Evolutionary conservation across 2,113 vertebrate species (phyloP).

Genomic region (Hucho hucho): DNA sequence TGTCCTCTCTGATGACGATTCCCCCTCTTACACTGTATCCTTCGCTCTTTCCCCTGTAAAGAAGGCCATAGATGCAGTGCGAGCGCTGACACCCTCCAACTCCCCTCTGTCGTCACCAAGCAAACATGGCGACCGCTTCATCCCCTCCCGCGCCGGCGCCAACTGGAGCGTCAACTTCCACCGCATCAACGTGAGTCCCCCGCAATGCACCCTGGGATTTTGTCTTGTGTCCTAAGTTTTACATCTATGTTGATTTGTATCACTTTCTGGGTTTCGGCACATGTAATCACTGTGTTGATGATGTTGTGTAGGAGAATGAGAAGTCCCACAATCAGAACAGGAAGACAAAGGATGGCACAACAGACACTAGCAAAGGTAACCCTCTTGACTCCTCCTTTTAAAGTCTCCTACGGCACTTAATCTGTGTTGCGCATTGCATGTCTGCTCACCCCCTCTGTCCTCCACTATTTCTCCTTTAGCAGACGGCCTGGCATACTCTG

Average conservation of each 20-base stretch:
- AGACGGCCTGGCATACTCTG: conserved; percentile 95
- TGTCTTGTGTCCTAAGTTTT: neutral
- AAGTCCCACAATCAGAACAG: conserved; percentile 97
- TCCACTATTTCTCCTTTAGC: conserved; percentile 32
- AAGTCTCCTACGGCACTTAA: neutral
- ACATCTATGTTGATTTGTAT: conserved; percentile 1
- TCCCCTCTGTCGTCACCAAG: conserved; percentile 95
- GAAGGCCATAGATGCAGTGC: conserved; percentile 81
- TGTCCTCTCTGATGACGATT: no score
- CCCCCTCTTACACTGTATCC: neutral
- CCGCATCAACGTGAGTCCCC: conserved; percentile 87
- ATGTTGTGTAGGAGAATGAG: conserved; percentile 87
- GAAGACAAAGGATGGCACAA: conserved; percentile 96
- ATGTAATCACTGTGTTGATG: neutral
- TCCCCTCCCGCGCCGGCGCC: conserved; percentile 93
- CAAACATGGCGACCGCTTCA: conserved; percentile 96
- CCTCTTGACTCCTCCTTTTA: neutral
- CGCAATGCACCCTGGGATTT: conserved; percentile 1
- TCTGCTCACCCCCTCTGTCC: neutral
- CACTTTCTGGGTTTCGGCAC: neutral
- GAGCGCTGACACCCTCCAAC: conserved; percentile 90
- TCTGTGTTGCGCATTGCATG: neutral
- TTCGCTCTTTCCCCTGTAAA: conserved; percentile 34
- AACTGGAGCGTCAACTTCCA: conserved; percentile 99
- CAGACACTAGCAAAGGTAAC: conserved; percentile 94